Conservation (phyloP, 2,888 invertebrate species). For the Deilephila porcellus region DNA sequence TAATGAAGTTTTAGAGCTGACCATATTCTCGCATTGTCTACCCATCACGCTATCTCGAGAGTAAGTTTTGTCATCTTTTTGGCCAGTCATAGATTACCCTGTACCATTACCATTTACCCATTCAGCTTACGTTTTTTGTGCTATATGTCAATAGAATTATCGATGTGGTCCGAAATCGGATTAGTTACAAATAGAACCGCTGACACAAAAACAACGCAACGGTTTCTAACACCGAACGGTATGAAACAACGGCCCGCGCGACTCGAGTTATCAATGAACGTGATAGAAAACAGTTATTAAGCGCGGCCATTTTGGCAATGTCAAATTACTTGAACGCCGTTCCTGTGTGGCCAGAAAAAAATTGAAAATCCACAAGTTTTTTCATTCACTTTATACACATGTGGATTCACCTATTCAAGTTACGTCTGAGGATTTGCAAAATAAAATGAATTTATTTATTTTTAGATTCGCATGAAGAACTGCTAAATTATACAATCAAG, state of each 20-base stretch:
- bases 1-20: too few relatives aligned
- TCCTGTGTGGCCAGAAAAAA: background rate
- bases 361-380: background rate
- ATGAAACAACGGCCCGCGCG: slow-evolving; percentile 14
- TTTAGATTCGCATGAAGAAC: too few relatives aligned
- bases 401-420: too few relatives aligned
- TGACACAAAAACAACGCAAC: slow-evolving; percentile 15
- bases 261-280: slow-evolving; percentile 12
- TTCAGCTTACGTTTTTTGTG: background rate
- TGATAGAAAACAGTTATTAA: slow-evolving; percentile 11
- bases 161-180: background rate
- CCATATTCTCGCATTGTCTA: too few relatives aligned
- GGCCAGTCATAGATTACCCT: too few relatives aligned
- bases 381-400: too few relatives aligned
- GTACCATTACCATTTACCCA: background rate
- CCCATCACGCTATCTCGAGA: too few relatives aligned
- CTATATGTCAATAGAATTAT: background rate
- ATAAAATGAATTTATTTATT: too few relatives aligned
- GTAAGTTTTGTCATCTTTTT: too few relatives aligned
- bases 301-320: slow-evolving; percentile 24
- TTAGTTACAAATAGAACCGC: background rate
- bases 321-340: background rate
- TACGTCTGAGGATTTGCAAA: too few relatives aligned
- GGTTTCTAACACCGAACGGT: slow-evolving; percentile 5
- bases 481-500: background rate